A percentile compares a stretch with the other conserved stretches of the same genome.
Conservation (phyloP, 1,140 invertebrate genomes). For the Tribolium castaneum region DNA sequence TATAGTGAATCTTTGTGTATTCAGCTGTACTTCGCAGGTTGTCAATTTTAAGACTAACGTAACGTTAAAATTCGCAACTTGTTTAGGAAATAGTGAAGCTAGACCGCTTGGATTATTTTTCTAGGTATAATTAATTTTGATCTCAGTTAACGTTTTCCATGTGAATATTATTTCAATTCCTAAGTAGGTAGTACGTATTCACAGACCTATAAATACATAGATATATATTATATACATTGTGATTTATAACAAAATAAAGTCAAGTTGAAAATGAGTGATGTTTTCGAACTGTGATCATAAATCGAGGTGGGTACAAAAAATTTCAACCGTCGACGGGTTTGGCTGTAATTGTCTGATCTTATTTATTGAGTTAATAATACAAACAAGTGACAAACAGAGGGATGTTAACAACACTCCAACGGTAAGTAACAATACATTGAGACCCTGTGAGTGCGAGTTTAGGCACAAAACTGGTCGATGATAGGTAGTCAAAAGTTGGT, state of each 20-base stretch:
- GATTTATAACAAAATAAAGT: background rate
- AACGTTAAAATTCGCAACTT: conserved; percentile 11
- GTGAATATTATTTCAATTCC: background rate
- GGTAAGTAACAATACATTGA: background rate
- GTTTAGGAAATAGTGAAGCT: background rate
- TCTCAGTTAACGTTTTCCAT: background rate
- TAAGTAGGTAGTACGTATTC: background rate
- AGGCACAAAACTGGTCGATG: background rate
- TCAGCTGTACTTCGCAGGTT: background rate
- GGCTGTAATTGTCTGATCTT: background rate
- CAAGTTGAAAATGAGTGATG: background rate
- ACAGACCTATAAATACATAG: background rate
- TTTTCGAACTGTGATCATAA: no score
- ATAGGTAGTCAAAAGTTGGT: background rate
- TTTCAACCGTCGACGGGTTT: background rate
- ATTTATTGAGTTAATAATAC: background rate
- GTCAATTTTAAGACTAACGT: conserved; percentile 3
- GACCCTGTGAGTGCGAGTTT: background rate
- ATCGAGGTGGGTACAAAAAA: background rate
- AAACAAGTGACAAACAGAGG: background rate
- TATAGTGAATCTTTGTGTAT: conserved; percentile 22
- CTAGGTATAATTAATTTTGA: background rate
- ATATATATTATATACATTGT: background rate
- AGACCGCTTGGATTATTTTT: background rate
- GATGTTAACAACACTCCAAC: background rate